A percentile compares a stretch with the other conserved stretches of the same genome.
Conservation (phyloP, 2,888 invertebrate genomes). For the Drosophila mayaguana region DNA sequence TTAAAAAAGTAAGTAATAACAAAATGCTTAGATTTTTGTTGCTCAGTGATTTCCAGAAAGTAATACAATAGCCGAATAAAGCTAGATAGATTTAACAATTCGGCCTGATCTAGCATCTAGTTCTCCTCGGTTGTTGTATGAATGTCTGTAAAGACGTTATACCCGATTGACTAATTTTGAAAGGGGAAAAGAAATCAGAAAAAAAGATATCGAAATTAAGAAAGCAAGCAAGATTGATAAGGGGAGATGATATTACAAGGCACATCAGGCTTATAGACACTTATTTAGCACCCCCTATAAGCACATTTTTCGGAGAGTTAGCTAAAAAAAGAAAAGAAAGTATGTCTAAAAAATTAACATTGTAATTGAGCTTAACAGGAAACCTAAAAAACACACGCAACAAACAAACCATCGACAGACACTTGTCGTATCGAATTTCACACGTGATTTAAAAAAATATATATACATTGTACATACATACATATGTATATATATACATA, state of each 20-base stretch:
- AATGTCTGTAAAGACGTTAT: neutral
- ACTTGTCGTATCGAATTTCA: slow-evolving; percentile 72
- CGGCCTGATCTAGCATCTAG: too few relatives aligned
- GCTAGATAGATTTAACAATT: too few relatives aligned
- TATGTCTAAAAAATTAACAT: slow-evolving; percentile 61
- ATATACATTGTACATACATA: slow-evolving; percentile 4
- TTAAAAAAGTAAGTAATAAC: too few relatives aligned
- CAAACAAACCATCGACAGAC: slow-evolving; percentile 38
- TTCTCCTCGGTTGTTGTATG: neutral
- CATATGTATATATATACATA: neutral
- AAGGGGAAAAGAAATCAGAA: slow-evolving; percentile 47
- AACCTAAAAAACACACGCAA: slow-evolving; percentile 83
- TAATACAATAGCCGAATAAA: too few relatives aligned
- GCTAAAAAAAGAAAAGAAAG: slow-evolving; percentile 33
- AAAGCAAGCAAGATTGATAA: slow-evolving; percentile 10
- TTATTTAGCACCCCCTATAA: slow-evolving; percentile 24
- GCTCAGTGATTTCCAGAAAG: too few relatives aligned
- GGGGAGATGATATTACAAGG: slow-evolving; percentile 26
- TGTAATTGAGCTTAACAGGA: slow-evolving; percentile 85
- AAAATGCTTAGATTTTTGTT: too few relatives aligned
- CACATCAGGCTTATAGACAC: slow-evolving; percentile 12
- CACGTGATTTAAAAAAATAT: slow-evolving; percentile 75
- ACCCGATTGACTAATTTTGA: neutral
- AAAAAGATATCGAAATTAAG: slow-evolving; percentile 46
- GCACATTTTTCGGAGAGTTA: slow-evolving; percentile 20